A percentile compares a stretch with the other conserved stretches of the same genome.
Evolutionary conservation across 2,888 invertebrate species (phyloP).

Genomic region (Bimastos eiseni): DNA sequence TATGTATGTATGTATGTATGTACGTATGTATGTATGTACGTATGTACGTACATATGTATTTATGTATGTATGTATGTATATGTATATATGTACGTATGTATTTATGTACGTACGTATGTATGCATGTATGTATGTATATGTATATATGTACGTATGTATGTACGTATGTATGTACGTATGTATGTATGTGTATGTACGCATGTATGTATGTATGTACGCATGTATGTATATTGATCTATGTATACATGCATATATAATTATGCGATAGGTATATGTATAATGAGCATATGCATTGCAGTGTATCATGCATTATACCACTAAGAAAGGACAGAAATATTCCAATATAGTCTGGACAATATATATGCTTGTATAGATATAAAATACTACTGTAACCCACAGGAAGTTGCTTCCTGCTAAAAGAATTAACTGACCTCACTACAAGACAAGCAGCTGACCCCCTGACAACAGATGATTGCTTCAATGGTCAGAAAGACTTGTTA

Average conservation of each 20-base stretch:
- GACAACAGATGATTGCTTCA: not conserved
- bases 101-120: too few relatives aligned
- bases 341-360: not conserved
- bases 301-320: not conserved
- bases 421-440: too few relatives aligned
- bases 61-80: too few relatives aligned
- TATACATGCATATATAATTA: too few relatives aligned
- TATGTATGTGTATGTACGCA: not conserved
- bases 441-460: not conserved
- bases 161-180: not conserved
- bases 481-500: not conserved
- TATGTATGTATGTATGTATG: too few relatives aligned
- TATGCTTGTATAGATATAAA: not conserved
- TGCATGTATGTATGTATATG: not conserved
- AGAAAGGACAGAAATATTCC: not conserved
- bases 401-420: not conserved
- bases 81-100: too few relatives aligned
- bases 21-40: too few relatives aligned
- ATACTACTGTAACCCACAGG: not conserved
- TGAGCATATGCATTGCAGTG: not conserved
- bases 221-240: not conserved
- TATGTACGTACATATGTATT: too few relatives aligned
- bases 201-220: not conserved
- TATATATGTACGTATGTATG: not conserved
- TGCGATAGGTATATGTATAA: too few relatives aligned